Base-by-base conservation (phyloP, 2,888 invertebrate genomes). In the Hyles lineata region DNA sequence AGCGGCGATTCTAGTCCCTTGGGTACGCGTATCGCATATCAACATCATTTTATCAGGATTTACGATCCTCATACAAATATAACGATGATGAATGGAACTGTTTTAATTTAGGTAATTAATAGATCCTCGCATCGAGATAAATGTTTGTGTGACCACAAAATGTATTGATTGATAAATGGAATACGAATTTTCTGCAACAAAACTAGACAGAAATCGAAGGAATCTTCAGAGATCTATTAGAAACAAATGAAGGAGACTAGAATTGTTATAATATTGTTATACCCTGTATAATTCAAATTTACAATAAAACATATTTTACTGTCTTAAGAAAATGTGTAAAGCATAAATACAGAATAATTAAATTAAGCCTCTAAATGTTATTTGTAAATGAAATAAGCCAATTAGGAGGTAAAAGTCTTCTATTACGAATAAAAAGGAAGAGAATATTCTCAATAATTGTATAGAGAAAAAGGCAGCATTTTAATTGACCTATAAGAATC, bases 11-110 rank as follows among this genome's bases (percentile, higher is more conserved):
- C 50, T 80, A 77, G 73, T 78, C 80, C 77, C 80, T 11, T 9
- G 74, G 70, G 79, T 72, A 76, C 82, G 84, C 76, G 77, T 72
- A 75, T 75, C 78, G 83, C 79, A 82, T 84, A 83, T 75, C 76
- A 78, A 80, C 78, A 77, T 75, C 72, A 73, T 74, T 72, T 74
- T 74, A 72, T 62, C 78, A 79, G 80, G 77, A 81, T 80, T 77
- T 82, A 76, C 50, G 67, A 67, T 21, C 2, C 7, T 23, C 23
- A 23, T 43, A 67, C 6, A 25, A n/a, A 43, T 43, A 21, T 63
- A 67, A 67, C 21, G 21, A 43, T 43, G 63, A 63, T 63, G 21
- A 9, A 43, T 63, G 21, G 11, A 6, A 4, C 25, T 61, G 32
- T 2, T 50, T 63, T 32, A 17, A 21, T 67, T 50, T 43, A 43